Evolutionary conservation across 92 coral and sea anemone species (phyloP), one percentile per base, ranked within the genome.

Genomic region (Scolanthus callimorphus): DNA sequence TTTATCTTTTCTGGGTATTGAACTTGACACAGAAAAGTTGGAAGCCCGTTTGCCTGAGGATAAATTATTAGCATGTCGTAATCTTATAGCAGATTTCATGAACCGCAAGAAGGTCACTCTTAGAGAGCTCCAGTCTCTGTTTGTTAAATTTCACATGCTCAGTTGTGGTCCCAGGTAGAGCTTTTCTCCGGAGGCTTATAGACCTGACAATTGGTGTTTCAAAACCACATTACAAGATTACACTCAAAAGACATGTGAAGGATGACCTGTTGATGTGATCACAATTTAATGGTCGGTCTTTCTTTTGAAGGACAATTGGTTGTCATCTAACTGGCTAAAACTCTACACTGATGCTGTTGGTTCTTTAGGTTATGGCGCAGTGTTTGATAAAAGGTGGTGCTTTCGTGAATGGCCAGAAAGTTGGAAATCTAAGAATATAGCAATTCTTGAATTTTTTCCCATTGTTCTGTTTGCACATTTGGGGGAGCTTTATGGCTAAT

Each of bases 1-100:
- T 11, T 19, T 71, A 24, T 25, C 69, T 29, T 79, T 79, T 64
- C 74, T 79, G n/a, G 85, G 79, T 15, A 62, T 78, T 20, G 73
- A 78, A 51, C 46, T 78, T 20, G 85, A 78, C 37, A 39, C 85
- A 1, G 27, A 67, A 4, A 28, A 13, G 2, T 27, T 28, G 11
- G 75, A 65, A 28, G 60, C 74, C 20, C 78, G 78, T 31, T 25
- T 71, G 29, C 80, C 80, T 17, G 29, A 43, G 11, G 85, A 71
- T 11, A 71, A 79, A 38, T 22, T 71, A 25, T 10, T 20, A 1
- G 64, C 63, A 57, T 79, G 85, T 57, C 12, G 9, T 12, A 41
- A 38, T 0, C 27, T 72, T 20, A 79, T 79, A 27, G 31, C 48
- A 11, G 61, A 19, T 0, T 78, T 78, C 47, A 3, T 70, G 39